These are phyloP conservation scores for Pseudochirops corinnae DNA, from an alignment of 2,797 vertebrate species.

Conservation along the genomic window DNA sequence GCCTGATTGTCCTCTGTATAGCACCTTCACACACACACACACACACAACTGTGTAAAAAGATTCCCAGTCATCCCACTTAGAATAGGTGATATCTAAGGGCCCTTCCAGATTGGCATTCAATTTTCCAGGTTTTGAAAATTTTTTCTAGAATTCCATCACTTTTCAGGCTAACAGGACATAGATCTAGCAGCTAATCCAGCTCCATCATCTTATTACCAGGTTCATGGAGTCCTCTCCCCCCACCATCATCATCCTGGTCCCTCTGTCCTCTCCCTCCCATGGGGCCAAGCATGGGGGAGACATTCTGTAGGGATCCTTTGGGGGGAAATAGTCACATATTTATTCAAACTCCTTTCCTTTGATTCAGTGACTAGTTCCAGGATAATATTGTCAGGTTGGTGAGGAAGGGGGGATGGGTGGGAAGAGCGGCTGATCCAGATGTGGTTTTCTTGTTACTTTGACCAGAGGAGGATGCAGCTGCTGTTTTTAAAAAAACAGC, in stretches of 20 bases:
- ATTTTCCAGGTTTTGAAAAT: background rate
- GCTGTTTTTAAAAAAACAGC: background rate
- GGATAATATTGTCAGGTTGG: conserved; percentile 3
- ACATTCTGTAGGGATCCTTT: background rate
- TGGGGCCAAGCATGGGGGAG: background rate
- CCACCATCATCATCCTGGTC: background rate
- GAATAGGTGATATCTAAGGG: background rate
- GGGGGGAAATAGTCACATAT: background rate
- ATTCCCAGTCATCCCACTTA: background rate
- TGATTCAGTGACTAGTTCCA: background rate
- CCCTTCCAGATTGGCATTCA: background rate
- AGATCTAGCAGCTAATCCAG: background rate
- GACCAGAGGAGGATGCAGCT: conserved; percentile 10
- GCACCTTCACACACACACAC: background rate
- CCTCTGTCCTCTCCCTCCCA: background rate
- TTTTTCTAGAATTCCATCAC: background rate
- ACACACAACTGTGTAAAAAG: background rate
- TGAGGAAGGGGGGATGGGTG: background rate
- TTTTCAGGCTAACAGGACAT: background rate
- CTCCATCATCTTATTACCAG: background rate
- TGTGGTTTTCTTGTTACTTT: background rate
- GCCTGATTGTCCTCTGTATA: too few species aligned
- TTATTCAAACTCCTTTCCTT: background rate
- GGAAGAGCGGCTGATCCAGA: background rate
- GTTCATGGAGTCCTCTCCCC: background rate